Evolutionary conservation across 1,140 invertebrate species (phyloP).

Genomic region (Drosophila nigrodunni): DNA sequence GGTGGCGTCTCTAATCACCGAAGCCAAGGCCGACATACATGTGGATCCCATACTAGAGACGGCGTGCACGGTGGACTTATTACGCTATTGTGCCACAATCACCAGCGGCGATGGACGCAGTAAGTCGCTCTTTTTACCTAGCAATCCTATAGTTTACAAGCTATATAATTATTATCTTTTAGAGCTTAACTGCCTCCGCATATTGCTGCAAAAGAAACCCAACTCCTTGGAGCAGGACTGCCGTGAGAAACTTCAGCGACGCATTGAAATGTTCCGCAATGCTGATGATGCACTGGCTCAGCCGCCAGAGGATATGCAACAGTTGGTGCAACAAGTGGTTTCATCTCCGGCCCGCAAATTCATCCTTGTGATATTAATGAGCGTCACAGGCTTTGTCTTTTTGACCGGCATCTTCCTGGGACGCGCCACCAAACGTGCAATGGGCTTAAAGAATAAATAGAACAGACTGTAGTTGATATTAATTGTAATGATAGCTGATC

Average conservation of each 20-base stretch:
- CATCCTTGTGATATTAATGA: constrained; percentile 90
- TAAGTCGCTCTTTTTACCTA: constrained; percentile 85
- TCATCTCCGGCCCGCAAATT: constrained; percentile 91
- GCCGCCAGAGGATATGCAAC: constrained; percentile 88
- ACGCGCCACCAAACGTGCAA: constrained; percentile 89
- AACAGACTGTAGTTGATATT: constrained; percentile 61
- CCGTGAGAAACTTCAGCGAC: constrained; percentile 90
- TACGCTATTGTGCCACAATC: constrained; percentile 93
- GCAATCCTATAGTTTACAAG: background rate
- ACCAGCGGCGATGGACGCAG: constrained; percentile 94
- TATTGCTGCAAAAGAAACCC: constrained; percentile 88
- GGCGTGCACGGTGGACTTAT: constrained; percentile 91
- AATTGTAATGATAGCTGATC: constrained; percentile 43
- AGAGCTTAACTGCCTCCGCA: constrained; percentile 94
- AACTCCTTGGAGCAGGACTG: constrained; percentile 91
- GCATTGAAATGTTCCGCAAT: constrained; percentile 95
- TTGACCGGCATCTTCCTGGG: constrained; percentile 93
- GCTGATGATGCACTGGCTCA: constrained; percentile 89
- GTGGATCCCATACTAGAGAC: constrained; percentile 92
- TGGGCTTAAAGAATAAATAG: constrained; percentile 87
- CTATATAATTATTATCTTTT: constrained; percentile 68
- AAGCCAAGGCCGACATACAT: constrained; percentile 92
- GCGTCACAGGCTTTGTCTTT: constrained; percentile 91
- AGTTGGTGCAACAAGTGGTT: constrained; percentile 89
- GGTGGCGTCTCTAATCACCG: constrained; percentile 92